Evolutionary conservation across 2,888 invertebrate genomes (phyloP), one percentile per base, ranked within the genome.

Genomic region (Vannuccia rotundouncinata): DNA sequence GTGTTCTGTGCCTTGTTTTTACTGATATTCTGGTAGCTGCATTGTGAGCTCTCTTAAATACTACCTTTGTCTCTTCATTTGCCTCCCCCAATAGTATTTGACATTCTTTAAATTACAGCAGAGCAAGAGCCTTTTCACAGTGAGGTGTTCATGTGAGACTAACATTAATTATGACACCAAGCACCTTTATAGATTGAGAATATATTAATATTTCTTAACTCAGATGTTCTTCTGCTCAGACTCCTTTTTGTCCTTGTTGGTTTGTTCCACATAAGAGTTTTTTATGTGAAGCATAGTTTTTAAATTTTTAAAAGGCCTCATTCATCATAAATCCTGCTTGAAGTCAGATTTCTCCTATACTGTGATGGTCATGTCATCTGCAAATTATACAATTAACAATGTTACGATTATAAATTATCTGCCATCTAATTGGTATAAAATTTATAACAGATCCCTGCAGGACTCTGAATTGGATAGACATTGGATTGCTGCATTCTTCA

Each of bases 131-230:
- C 45, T 45, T 45, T 45, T 45, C 17, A 45, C 45, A 45, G 45
- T 45, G 45, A 45, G 66, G 10, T 66, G 66, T 66, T 27, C 66
- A 66, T 22, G 66, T 66, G 13, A 66, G 25, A 66, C 66, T 22
- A 27, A 27, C 2, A 27, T 66, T 27, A 66, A 66, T 66, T 66
- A 27, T 66, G 66, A 66, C 25, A 66, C 66, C 10, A 66, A n/a
- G 66, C 25, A 66, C 66, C 13, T 66, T 66, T 66, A 66, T 66
- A 22, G 66, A 66, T 66, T 66, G 5, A 66, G 66, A 66, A 66
- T 66, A 66, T 66, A 22, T 5, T 66, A 66, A 66, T 66, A 66
- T 66, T 66, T 66, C 5, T 66, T 27, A 17, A 66, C 66, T 66
- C 66, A 66, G 13, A 27, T 66, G 25, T 66, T 22, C 25, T 27